A percentile compares a stretch with the other conserved stretches of the same genome.
Evolutionary conservation across 2,888 invertebrate genomes (phyloP).

Genomic region (Latheticus oryzae): DNA sequence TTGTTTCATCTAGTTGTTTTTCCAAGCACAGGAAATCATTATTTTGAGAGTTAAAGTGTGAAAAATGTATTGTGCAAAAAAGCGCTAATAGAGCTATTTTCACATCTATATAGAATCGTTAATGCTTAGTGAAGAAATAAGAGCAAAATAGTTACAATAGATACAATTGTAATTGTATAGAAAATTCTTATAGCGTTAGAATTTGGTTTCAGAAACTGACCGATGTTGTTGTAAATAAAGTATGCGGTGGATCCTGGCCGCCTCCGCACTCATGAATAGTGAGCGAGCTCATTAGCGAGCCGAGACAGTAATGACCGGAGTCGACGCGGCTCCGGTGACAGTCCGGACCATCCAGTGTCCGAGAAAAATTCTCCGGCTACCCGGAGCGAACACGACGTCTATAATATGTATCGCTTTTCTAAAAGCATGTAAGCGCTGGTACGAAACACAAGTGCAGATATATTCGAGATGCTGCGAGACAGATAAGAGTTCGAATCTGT

Average conservation of each 20-base stretch:
- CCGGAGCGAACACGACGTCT: slow-evolving; percentile 33
- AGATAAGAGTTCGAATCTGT: slow-evolving; percentile 53
- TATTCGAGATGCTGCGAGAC: slow-evolving; percentile 49
- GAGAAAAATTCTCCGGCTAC: too few species aligned
- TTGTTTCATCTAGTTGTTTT: too few species aligned
- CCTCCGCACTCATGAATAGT: slow-evolving; percentile 62
- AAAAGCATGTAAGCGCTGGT: slow-evolving; percentile 46
- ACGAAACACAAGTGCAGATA: slow-evolving; percentile 48
- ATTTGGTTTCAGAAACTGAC: slow-evolving; percentile 13
- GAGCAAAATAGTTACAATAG: slow-evolving; percentile 16
- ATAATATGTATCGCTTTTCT: slow-evolving; percentile 43
- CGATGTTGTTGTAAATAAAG: slow-evolving; percentile 24
- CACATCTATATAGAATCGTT: slow-evolving; percentile 30
- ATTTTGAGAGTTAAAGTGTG: too few species aligned
- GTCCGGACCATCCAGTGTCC: too few species aligned
- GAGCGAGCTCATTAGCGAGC: slow-evolving; percentile 60
- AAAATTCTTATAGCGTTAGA: slow-evolving; percentile 23
- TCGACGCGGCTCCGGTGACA: slow-evolving; percentile 43
- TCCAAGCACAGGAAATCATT: too few species aligned
- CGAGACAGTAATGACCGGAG: slow-evolving; percentile 57
- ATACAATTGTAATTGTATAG: slow-evolving; percentile 37
- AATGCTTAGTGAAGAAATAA: slow-evolving; percentile 31
- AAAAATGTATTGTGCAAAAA: not conserved
- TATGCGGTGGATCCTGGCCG: slow-evolving; percentile 39
- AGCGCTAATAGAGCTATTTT: slow-evolving; percentile 34